Evolutionary conservation across 2,113 vertebrate species (phyloP).

Genomic region (Syngnathus scovelli): DNA sequence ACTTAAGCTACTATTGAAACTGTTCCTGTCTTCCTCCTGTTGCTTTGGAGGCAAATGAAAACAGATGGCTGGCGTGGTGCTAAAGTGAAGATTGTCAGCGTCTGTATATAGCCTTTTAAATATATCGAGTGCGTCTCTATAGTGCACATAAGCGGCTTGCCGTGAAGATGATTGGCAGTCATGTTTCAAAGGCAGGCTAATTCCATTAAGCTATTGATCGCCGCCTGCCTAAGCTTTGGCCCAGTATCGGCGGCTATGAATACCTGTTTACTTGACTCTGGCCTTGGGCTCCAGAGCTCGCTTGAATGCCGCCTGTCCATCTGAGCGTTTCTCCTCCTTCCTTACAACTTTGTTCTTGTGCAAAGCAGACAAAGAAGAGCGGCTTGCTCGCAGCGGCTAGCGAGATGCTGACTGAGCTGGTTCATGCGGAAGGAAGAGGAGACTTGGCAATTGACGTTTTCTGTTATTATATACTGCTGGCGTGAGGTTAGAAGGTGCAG

Average conservation of each 20-base stretch:
- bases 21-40: constrained; percentile 28
- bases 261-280: constrained; percentile 56
- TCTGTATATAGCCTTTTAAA: constrained; percentile 55
- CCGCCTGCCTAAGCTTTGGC: constrained; percentile 48
- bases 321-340: constrained; percentile 23
- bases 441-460: constrained; percentile 2
- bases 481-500: constrained; percentile 26
- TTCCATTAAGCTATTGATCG: constrained; percentile 79
- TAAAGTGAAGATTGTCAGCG: constrained; percentile 36
- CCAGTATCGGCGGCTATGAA: constrained; percentile 47
- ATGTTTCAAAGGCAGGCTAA: constrained; percentile 74
- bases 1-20: background rate
- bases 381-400: constrained; percentile 19
- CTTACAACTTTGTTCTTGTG: constrained; percentile 39
- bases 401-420: constrained; percentile 27
- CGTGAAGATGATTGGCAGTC: constrained; percentile 76
- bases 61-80: constrained; percentile 41
- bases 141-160: constrained; percentile 61
- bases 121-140: constrained; percentile 59
- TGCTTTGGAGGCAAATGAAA: constrained; percentile 35
- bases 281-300: constrained; percentile 30
- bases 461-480: constrained; percentile 43
- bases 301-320: constrained; percentile 35
- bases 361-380: constrained; percentile 46
- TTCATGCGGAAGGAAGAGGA: constrained; percentile 20